Evolutionary conservation across 2,888 invertebrate species (phyloP).

Genomic region (Mylabris sibirica): DNA sequence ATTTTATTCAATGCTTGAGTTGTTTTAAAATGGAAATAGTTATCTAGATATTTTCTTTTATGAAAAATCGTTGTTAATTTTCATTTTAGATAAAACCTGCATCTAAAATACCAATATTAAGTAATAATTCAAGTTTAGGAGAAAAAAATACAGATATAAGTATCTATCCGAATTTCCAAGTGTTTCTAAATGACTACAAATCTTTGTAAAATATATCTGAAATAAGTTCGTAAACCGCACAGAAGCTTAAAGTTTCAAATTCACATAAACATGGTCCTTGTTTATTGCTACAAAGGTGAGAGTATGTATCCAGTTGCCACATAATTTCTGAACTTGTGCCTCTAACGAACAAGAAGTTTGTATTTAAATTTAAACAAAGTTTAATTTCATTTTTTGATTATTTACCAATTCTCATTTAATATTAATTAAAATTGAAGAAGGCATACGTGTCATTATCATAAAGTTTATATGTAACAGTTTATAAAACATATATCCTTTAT

Average conservation of each 20-base stretch:
- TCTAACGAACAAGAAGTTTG: conserved; percentile 39
- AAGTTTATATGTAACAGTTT: conserved; percentile 20
- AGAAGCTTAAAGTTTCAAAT: conserved; percentile 51
- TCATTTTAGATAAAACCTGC: conserved; percentile 20
- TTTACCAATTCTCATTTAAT: neutral
- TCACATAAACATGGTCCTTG: conserved; percentile 51
- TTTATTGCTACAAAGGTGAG: conserved; percentile 46
- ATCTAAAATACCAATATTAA: neutral
- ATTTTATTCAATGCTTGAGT: conserved; percentile 22
- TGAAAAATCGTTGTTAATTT: conserved; percentile 32
- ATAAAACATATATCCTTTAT: conserved; percentile 7
- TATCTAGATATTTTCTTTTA: conserved; percentile 21
- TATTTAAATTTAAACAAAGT: conserved; percentile 27
- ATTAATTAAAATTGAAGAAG: conserved; percentile 23
- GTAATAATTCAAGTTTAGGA: neutral
- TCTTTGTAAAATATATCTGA: conserved; percentile 39
- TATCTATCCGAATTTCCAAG: neutral
- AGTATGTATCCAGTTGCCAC: conserved; percentile 40
- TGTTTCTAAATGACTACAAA: conserved; percentile 18
- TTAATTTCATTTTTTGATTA: conserved; percentile 3
- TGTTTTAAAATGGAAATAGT: conserved; percentile 24
- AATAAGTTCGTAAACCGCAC: conserved; percentile 40
- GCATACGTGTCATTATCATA: conserved; percentile 20
- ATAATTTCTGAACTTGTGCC: conserved; percentile 43
- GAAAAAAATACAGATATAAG: neutral